Conservation (phyloP, 2,113 vertebrate genomes). For the Hippolais icterina region DNA sequence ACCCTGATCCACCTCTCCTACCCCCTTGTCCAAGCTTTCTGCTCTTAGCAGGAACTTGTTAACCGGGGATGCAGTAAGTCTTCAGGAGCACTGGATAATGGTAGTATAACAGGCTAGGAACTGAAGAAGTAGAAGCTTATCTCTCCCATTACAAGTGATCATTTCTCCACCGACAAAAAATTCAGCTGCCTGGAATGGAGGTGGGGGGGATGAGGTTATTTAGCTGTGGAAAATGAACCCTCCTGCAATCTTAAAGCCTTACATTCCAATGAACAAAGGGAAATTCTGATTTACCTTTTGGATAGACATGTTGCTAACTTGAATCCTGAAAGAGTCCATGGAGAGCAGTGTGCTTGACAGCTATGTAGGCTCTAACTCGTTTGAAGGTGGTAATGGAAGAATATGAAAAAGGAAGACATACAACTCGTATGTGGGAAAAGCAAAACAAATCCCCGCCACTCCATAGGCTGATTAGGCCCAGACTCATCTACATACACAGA, state of each 20-base stretch:
- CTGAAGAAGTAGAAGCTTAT: neutral
- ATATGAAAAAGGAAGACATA: neutral
- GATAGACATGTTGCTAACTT: neutral
- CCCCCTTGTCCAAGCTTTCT: rapidly evolving
- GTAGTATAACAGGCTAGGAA: neutral
- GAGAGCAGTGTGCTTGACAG: neutral
- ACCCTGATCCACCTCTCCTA: neutral
- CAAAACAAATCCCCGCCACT: neutral
- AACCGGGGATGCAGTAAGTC: neutral
- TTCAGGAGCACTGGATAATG: neutral
- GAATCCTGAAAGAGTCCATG: neutral
- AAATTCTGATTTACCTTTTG: neutral
- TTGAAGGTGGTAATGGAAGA: neutral
- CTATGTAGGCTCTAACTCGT: neutral
- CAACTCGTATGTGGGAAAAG: neutral
- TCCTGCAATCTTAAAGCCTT: neutral
- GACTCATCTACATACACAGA: neutral
- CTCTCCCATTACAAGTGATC: neutral
- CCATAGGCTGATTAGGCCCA: neutral
- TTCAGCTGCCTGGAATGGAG: neutral
- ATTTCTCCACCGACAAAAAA: neutral
- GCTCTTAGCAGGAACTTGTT: neutral
- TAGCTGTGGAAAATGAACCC: neutral
- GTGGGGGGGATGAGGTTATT: neutral
- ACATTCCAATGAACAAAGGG: neutral